Conservation (phyloP, 2,888 invertebrate species). For the Ophion slaviceki region DNA sequence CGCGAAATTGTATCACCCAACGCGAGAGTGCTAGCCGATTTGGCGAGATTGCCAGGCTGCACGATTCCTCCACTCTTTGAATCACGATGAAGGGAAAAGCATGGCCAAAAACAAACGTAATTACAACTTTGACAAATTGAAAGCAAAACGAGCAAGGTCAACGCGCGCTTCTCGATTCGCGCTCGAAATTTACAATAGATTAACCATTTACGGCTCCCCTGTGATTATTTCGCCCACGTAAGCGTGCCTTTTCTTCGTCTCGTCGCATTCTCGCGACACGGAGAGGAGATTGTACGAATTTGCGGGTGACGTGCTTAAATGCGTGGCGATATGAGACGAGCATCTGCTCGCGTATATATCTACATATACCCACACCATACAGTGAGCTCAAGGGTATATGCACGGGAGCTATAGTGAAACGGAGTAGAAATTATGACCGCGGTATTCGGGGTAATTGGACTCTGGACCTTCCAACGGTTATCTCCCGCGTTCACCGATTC, state of each 20-base stretch:
- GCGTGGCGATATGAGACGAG: conserved; percentile 13
- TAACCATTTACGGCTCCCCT: too few relatives aligned
- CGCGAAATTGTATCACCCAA: too few relatives aligned
- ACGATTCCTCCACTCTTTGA: too few relatives aligned
- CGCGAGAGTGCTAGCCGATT: too few relatives aligned
- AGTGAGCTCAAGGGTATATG: conserved; percentile 19
- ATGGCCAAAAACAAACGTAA: too few relatives aligned
- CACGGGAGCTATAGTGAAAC: conserved; percentile 50
- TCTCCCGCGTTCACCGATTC: conserved; percentile 32
- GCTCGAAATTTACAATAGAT: too few relatives aligned
- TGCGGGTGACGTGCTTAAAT: not conserved
- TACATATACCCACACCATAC: not conserved
- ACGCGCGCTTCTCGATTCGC: too few relatives aligned
- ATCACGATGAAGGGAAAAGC: too few relatives aligned
- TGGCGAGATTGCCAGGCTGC: too few relatives aligned
- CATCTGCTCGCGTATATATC: conserved; percentile 17
- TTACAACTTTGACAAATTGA: too few relatives aligned
- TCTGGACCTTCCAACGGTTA: conserved; percentile 54
- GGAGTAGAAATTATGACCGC: conserved; percentile 65
- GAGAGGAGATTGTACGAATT: not conserved
- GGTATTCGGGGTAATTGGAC: conserved; percentile 66
- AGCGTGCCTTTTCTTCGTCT: not conserved
- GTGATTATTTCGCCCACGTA: too few relatives aligned
- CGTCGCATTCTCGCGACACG: not conserved
- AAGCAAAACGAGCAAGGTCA: too few relatives aligned